phyloP scores from a whole-genome alignment of 1,140 invertebrate genomes.

The Aphidius gifuensis region DNA sequence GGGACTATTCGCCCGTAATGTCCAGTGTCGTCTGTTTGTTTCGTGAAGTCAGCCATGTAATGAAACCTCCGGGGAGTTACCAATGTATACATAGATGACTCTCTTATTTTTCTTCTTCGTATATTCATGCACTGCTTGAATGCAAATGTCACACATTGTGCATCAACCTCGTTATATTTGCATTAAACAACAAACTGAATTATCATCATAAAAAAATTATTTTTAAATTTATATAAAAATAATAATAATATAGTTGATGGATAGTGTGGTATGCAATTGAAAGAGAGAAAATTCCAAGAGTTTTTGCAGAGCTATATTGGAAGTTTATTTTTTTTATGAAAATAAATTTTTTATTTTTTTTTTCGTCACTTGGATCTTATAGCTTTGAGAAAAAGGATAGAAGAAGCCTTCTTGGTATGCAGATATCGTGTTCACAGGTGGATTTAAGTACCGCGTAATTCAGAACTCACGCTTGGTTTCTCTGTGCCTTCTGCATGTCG shows the following conservation, averaged over 20 bases:
- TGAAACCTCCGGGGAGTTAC: slow-evolving; percentile 46
- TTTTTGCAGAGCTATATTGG: no score
- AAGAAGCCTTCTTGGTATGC: slow-evolving; percentile 28
- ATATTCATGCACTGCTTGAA: background rate
- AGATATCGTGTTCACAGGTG: slow-evolving; percentile 36
- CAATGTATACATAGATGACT: no score
- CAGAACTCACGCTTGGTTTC: slow-evolving; percentile 21
- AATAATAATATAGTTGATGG: no score
- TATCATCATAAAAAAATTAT: no score
- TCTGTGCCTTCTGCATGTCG: background rate
- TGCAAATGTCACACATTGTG: slow-evolving; percentile 9
- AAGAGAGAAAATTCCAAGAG: no score
- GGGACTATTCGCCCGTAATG: slow-evolving; percentile 35
- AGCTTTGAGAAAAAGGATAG: slow-evolving; percentile 16
- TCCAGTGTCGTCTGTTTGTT: slow-evolving; percentile 40
- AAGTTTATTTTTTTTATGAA: no score
- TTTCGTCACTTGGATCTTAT: slow-evolving; percentile 10
- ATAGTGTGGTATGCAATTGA: no score
- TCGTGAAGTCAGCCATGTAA: slow-evolving; percentile 50
- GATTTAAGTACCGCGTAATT: slow-evolving; percentile 41
- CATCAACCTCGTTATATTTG: slow-evolving; percentile 3
- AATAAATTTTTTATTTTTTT: background rate
- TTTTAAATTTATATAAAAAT: no score
- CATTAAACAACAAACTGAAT: background rate
- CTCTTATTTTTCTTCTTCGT: background rate